These are phyloP conservation scores for Chloroceryle amazona DNA, from an alignment of 2,797 vertebrate genomes.

Conservation along the genomic window DNA sequence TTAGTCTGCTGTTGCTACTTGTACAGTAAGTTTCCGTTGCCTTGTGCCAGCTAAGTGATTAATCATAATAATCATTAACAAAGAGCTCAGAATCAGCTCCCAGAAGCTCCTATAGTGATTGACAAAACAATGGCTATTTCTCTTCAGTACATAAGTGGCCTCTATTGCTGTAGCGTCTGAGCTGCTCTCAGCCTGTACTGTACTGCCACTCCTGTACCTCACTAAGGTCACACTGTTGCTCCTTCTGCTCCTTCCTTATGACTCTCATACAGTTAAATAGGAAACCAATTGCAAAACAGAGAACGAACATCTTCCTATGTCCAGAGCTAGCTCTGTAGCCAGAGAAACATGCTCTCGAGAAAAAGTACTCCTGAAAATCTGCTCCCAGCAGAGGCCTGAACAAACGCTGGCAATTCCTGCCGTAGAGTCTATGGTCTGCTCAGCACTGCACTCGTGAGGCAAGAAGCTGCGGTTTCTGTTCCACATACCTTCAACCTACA, in stretches of 20 bases:
- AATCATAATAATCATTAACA: constrained; percentile 35
- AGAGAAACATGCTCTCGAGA: neutral
- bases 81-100: constrained; percentile 11
- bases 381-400: neutral
- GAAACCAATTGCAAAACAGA: neutral
- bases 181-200: neutral
- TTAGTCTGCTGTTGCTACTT: neutral
- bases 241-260: neutral
- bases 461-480: neutral
- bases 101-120: neutral
- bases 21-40: neutral
- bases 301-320: neutral
- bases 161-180: neutral
- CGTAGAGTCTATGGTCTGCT: neutral
- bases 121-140: neutral
- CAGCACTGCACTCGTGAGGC: constrained; percentile 49
- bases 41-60: neutral
- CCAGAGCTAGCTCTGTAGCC: neutral
- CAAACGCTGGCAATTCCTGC: neutral
- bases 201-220: neutral
- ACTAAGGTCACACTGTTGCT: neutral
- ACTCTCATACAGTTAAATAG: neutral
- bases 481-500: neutral
- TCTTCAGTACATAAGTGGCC: neutral
- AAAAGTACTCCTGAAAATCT: neutral